These are phyloP conservation scores for Platichthys stellatus DNA, from an alignment of 2,113 vertebrate genomes.

Conservation along the genomic window DNA sequence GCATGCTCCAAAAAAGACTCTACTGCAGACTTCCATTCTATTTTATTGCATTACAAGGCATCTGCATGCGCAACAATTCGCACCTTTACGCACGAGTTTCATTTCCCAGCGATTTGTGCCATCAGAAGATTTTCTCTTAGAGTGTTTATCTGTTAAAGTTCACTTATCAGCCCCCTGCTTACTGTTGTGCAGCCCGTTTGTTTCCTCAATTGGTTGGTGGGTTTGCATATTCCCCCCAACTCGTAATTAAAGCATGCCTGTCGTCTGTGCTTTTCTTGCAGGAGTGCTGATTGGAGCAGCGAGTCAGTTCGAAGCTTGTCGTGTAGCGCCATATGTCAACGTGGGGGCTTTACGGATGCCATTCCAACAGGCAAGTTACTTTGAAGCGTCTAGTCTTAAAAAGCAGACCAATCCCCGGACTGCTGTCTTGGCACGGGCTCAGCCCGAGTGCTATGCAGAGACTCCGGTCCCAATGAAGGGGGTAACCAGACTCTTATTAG, in stretches of 20 bases:
- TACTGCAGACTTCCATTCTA: constrained; percentile 16
- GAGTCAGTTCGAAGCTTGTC: constrained; percentile 98
- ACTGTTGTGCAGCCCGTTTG: constrained; percentile 14
- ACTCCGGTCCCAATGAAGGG: constrained; percentile 65
- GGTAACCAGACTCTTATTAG: constrained; percentile 63
- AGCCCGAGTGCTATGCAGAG: constrained; percentile 65
- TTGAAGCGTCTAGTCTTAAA: constrained; percentile 68
- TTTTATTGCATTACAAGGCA: constrained; percentile 11
- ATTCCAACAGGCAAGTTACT: constrained; percentile 97
- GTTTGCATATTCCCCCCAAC: constrained; percentile 12
- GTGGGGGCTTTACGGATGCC: constrained; percentile 98
- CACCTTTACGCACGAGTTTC: constrained; percentile 29
- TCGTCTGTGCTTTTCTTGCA: constrained; percentile 70
- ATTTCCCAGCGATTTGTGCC: constrained; percentile 36
- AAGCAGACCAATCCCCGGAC: constrained; percentile 69
- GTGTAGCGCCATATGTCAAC: constrained; percentile 98
- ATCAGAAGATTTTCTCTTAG: constrained; percentile 30
- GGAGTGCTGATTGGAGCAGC: constrained; percentile 97
- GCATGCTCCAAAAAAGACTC: constrained; percentile 8
- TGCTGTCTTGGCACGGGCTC: constrained; percentile 73
- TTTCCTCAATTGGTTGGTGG: constrained; percentile 17
- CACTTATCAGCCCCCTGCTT: constrained; percentile 10
- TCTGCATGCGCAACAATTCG: not conserved
- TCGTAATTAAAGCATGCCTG: constrained; percentile 28
- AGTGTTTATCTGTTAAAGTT: constrained; percentile 34